A percentile compares a stretch with the other conserved stretches of the same genome.
These are phyloP conservation scores for Tetragnatha montana DNA, from an alignment of 2,888 invertebrate genomes.

Conservation along the genomic window DNA sequence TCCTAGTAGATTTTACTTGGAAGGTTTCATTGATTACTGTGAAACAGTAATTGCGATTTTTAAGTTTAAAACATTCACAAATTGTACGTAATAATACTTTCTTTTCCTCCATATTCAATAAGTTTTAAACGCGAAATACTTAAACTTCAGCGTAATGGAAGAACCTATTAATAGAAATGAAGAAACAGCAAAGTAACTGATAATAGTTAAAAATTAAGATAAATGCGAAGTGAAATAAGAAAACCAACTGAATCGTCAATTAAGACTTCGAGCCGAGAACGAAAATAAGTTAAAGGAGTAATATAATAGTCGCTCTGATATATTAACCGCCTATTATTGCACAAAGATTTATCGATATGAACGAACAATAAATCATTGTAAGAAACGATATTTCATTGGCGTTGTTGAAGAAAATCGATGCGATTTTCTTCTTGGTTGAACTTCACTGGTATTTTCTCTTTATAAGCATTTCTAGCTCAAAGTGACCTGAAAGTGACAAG, in stretches of 20 bases:
- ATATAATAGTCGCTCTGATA: not conserved
- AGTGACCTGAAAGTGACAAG: not conserved
- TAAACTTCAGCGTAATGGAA: too few relatives aligned
- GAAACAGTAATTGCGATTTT: too few relatives aligned
- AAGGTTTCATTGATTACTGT: too few relatives aligned
- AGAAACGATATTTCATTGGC: not conserved
- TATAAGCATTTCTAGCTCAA: not conserved
- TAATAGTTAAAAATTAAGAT: not conserved
- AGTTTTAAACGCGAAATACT: too few relatives aligned
- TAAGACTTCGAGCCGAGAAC: not conserved
- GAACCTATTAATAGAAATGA: too few relatives aligned
- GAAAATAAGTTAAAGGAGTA: not conserved
- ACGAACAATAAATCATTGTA: not conserved
- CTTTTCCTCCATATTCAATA: too few relatives aligned
- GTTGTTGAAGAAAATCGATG: not conserved
- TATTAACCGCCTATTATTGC: not conserved
- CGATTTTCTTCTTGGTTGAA: not conserved
- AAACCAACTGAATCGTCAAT: not conserved
- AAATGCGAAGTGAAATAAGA: not conserved
- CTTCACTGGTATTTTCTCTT: not conserved
- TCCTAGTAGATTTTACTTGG: too few relatives aligned
- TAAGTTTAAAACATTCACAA: too few relatives aligned
- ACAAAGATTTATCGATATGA: not conserved
- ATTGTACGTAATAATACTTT: too few relatives aligned
- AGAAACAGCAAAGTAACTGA: too few relatives aligned